A percentile compares a stretch with the other conserved stretches of the same genome.
These are phyloP conservation scores for Clarias batrachus DNA, from an alignment of 2,113 vertebrate genomes.

Conservation along the genomic window DNA sequence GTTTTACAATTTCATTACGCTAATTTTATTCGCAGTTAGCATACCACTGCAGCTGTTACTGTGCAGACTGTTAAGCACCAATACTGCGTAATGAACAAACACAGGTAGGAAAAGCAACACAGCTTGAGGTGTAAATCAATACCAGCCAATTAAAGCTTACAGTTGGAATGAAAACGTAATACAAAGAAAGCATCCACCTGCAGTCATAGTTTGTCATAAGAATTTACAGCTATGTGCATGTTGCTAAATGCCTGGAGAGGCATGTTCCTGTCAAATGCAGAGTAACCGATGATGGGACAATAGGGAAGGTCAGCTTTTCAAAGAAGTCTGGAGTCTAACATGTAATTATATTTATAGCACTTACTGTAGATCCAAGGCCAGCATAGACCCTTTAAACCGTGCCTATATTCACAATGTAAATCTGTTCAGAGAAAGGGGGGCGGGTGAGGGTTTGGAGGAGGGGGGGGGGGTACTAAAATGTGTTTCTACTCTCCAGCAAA, in stretches of 20 bases:
- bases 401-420: not conserved
- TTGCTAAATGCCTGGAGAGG: not conserved
- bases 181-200: not conserved
- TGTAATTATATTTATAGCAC: not conserved
- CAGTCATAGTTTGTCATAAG: not conserved
- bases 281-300: not conserved
- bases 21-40: conserved; percentile 41
- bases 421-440: not conserved
- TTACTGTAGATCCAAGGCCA: not conserved
- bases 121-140: conserved; percentile 30
- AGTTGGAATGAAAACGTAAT: not conserved
- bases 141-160: conserved; percentile 32
- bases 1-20: conserved; percentile 22
- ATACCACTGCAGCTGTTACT: conserved; percentile 13
- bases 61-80: not conserved
- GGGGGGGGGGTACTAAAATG: not conserved
- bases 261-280: not conserved
- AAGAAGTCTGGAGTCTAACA: not conserved
- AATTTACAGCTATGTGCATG: not conserved
- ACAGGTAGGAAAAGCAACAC: conserved; percentile 8
- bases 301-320: not conserved
- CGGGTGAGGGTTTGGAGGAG: too few relatives aligned
- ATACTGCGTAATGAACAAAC: conserved; percentile 2
- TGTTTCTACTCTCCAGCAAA: not conserved
- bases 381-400: conserved; percentile 1